A percentile compares a stretch with the other conserved stretches of the same genome.
phyloP scores from a whole-genome alignment of 2,113 vertebrate genomes.

The Holacanthus passer region DNA sequence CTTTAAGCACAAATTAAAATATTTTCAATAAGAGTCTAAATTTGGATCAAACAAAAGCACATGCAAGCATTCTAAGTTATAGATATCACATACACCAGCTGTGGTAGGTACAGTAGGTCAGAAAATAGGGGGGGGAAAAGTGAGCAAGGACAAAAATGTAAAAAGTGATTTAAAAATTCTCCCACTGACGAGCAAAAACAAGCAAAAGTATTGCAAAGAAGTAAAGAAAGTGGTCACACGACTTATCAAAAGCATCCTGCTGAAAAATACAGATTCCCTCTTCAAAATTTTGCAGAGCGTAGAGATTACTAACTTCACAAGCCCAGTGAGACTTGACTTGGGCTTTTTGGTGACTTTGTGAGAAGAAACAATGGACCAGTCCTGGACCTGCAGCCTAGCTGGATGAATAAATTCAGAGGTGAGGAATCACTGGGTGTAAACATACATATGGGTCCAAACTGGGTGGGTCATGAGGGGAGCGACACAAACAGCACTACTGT shows the following conservation, averaged over 20 bases:
- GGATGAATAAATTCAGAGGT: background rate
- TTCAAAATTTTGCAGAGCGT: background rate
- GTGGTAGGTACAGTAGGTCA: background rate
- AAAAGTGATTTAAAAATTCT: background rate
- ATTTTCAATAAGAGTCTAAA: background rate
- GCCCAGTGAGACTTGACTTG: background rate
- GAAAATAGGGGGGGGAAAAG: background rate
- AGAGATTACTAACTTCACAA: background rate
- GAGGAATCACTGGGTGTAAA: background rate
- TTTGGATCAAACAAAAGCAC: conserved; percentile 35
- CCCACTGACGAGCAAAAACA: conserved; percentile 19
- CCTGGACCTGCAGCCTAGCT: background rate
- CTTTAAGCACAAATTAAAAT: conserved; percentile 3
- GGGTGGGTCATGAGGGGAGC: background rate
- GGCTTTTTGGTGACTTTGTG: background rate
- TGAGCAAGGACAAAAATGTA: background rate
- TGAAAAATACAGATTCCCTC: conserved; percentile 28
- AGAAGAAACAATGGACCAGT: background rate
- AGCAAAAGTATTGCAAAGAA: conserved; percentile 2
- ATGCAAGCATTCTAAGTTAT: conserved; percentile 43
- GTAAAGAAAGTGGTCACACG: conserved; percentile 17
- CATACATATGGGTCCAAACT: background rate
- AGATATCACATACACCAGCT: conserved; percentile 6
- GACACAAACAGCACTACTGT: background rate
- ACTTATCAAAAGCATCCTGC: conserved; percentile 29